Evolutionary conservation across 2,113 vertebrate species (phyloP).

Genomic region (Prietella phreatophila): DNA sequence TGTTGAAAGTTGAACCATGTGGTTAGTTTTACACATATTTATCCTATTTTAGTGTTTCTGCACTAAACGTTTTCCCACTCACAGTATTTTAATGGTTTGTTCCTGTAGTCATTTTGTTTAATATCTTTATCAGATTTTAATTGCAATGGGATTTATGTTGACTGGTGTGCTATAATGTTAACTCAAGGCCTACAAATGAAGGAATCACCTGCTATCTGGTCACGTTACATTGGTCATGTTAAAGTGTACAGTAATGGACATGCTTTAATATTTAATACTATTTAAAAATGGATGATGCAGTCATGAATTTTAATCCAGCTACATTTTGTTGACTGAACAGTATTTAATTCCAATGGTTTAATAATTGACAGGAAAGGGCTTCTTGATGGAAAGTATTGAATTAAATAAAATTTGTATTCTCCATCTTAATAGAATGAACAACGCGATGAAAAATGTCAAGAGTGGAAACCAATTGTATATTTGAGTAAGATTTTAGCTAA

Average conservation of each 20-base stretch:
- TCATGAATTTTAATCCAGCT: slow-evolving; percentile 2
- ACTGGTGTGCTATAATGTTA: slow-evolving; percentile 1
- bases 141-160: background rate
- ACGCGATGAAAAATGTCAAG: slow-evolving; percentile 33
- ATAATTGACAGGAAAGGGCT: slow-evolving; percentile 58
- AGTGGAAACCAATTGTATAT: slow-evolving; percentile 42
- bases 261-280: slow-evolving; percentile 21
- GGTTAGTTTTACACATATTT: slow-evolving; percentile 55
- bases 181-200: slow-evolving; percentile 13
- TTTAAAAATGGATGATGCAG: slow-evolving; percentile 22
- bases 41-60: slow-evolving; percentile 10
- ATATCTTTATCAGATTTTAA: slow-evolving; percentile 24
- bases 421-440: slow-evolving; percentile 18
- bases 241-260: background rate
- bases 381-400: slow-evolving; percentile 31
- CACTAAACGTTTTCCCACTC: background rate
- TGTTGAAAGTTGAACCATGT: slow-evolving; percentile 51
- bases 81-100: slow-evolving; percentile 12
- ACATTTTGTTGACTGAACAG: slow-evolving; percentile 41
- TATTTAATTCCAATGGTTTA: slow-evolving; percentile 18
- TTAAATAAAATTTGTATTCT: slow-evolving; percentile 24
- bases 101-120: slow-evolving; percentile 35
- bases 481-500: slow-evolving; percentile 60
- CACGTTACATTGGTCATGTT: slow-evolving; percentile 4
- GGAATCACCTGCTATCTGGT: slow-evolving; percentile 8